Evolutionary conservation across 2,797 vertebrate species (phyloP).

Genomic region (Diglossa cyanea): DNA sequence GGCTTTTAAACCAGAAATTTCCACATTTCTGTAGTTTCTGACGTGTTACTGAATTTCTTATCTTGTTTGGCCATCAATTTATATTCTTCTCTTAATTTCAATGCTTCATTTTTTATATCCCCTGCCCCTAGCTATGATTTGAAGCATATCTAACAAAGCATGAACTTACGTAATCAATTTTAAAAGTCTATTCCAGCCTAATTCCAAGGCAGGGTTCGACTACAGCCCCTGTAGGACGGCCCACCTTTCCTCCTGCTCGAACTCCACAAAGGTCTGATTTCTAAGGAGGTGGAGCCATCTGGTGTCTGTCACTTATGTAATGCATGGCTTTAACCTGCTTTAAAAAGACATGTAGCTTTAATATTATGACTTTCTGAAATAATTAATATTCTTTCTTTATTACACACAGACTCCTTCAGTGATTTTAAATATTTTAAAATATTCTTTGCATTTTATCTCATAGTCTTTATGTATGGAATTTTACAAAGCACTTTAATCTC

Average conservation of each 20-base stretch:
- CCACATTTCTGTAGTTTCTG: neutral
- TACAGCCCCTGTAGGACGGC: neutral
- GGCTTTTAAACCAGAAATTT: neutral
- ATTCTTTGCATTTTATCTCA: neutral
- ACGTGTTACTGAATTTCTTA: neutral
- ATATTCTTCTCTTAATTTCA: neutral
- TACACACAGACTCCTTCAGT: accelerated
- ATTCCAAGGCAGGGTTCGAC: neutral
- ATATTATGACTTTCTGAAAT: neutral
- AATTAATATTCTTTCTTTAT: neutral
- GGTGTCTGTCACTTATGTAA: constrained; percentile 33
- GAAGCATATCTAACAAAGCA: neutral
- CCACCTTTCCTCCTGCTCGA: neutral
- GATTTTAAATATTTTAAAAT: neutral
- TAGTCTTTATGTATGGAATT: neutral
- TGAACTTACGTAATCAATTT: neutral
- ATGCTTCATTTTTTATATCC: neutral
- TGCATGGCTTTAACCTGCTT: neutral
- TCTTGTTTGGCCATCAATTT: neutral
- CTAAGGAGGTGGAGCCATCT: constrained; percentile 56
- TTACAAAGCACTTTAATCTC: neutral
- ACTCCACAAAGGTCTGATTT: neutral
- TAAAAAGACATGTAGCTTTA: neutral
- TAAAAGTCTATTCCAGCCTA: neutral
- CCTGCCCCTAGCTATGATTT: neutral